These are phyloP conservation scores for Acronicta aceris DNA, from an alignment of 2,888 invertebrate species.

Conservation along the genomic window DNA sequence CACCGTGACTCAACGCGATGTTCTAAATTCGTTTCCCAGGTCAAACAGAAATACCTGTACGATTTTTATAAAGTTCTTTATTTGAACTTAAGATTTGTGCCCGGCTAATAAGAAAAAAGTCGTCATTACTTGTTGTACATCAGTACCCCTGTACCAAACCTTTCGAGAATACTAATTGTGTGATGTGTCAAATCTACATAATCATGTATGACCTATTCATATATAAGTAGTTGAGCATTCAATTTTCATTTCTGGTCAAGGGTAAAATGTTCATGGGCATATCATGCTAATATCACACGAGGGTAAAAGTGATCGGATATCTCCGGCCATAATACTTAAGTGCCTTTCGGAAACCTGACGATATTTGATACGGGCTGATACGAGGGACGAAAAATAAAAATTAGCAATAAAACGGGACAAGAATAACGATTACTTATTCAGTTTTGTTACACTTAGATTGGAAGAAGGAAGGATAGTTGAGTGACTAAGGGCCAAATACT, in stretches of 20 bases:
- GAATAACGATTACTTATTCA: conserved; percentile 47
- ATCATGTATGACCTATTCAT: conserved; percentile 18
- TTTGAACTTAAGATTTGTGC: no score
- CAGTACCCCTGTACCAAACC: no score
- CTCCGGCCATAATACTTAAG: conserved; percentile 54
- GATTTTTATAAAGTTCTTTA: no score
- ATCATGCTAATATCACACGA: conserved; percentile 57
- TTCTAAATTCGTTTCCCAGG: no score
- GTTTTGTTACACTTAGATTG: conserved; percentile 2
- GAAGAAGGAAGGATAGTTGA: not conserved
- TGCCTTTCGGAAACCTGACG: conserved; percentile 56
- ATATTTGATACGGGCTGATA: conserved; percentile 55
- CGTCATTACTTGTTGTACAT: no score
- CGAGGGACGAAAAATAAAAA: conserved; percentile 53
- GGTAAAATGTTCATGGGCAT: conserved; percentile 55
- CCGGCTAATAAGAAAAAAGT: no score
- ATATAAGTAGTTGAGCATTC: conserved; percentile 46
- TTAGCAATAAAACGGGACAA: conserved; percentile 54
- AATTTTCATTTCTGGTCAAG: conserved; percentile 56
- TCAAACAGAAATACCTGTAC: no score
- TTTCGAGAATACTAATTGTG: no score
- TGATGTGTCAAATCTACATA: conserved; percentile 28
- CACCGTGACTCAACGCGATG: no score
- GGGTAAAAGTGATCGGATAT: conserved; percentile 58
- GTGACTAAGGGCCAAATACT: no score